Evolutionary conservation across 2,888 invertebrate genomes (phyloP).

Genomic region (Synergus japonicus): DNA sequence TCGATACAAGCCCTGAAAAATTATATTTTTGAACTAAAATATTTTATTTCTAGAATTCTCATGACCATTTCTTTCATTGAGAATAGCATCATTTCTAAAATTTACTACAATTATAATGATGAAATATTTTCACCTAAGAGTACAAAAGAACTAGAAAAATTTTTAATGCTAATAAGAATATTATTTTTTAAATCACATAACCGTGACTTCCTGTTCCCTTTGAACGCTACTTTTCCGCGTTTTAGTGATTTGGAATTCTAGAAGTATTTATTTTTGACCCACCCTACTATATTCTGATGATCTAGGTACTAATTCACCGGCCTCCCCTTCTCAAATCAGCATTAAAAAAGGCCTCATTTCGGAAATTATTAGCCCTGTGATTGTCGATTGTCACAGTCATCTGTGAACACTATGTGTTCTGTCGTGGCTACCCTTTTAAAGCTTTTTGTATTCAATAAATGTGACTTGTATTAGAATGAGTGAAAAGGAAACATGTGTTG

Average conservation of each 20-base stretch:
- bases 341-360: slow-evolving; percentile 21
- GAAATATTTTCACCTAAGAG: not conserved
- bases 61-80: too few species aligned
- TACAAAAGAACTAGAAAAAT: not conserved
- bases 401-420: slow-evolving; percentile 59
- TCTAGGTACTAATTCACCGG: not conserved
- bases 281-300: not conserved
- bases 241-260: too few species aligned
- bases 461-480: slow-evolving; percentile 42
- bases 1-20: too few species aligned
- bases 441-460: slow-evolving; percentile 52
- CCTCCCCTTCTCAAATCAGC: not conserved
- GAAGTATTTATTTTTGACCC: too few species aligned
- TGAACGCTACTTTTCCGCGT: not conserved
- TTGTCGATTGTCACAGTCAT: slow-evolving; percentile 49
- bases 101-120: too few species aligned
- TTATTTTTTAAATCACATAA: not conserved
- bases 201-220: not conserved
- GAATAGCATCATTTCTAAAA: too few species aligned
- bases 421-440: slow-evolving; percentile 52
- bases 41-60: not conserved
- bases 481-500: slow-evolving; percentile 30
- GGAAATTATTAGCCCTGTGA: slow-evolving; percentile 50
- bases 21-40: not conserved
- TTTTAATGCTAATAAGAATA: not conserved